Conservation (phyloP, 2,797 vertebrate species). For the Tarsius wallacei region DNA sequence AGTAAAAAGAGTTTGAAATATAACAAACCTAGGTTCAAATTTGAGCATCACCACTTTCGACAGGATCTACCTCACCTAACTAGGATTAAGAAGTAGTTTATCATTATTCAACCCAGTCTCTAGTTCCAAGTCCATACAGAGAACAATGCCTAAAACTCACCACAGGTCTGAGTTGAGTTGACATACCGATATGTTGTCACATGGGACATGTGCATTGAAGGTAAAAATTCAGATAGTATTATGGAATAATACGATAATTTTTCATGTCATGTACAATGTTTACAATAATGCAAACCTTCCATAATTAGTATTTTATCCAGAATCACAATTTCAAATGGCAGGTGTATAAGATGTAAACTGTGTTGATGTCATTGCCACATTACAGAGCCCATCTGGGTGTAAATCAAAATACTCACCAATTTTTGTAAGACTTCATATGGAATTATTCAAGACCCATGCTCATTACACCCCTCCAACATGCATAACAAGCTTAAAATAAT, state of each 20-base stretch:
- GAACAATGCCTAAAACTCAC: not conserved
- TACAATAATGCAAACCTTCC: not conserved
- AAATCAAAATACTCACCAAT: not conserved
- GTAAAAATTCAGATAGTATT: not conserved
- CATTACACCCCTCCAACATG: not conserved
- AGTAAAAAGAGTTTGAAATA: not conserved
- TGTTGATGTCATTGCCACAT: not conserved
- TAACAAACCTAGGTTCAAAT: not conserved
- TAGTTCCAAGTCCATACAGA: not conserved
- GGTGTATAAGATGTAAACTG: not conserved
- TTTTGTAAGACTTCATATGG: not conserved
- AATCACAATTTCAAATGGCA: slow-evolving; percentile 44
- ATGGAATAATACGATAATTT: not conserved
- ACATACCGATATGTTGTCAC: not conserved
- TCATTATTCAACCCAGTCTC: not conserved
- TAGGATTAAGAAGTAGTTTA: not conserved
- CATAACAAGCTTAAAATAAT: not conserved
- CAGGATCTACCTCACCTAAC: not conserved
- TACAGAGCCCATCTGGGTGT: not conserved
- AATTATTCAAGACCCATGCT: not conserved
- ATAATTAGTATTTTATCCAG: slow-evolving; percentile 38
- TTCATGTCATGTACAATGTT: not conserved
- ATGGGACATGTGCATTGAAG: not conserved
- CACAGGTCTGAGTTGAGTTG: not conserved
- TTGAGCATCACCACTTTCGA: not conserved